These are phyloP conservation scores for Operophtera brumata DNA, from an alignment of 2,888 invertebrate genomes.

Conservation along the genomic window DNA sequence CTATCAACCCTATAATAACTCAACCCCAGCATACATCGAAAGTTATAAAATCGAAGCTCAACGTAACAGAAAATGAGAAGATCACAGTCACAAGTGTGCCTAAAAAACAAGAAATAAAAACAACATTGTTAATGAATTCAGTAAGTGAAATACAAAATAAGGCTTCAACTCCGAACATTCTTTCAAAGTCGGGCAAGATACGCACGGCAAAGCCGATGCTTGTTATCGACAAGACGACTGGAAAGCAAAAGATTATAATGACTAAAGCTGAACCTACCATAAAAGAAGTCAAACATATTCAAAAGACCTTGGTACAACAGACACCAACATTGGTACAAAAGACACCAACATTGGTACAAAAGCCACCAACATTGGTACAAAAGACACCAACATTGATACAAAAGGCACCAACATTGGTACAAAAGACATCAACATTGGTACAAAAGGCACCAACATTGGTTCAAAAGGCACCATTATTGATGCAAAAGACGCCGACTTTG, in stretches of 20 bases:
- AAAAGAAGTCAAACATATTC: conserved; percentile 58
- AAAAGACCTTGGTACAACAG: conserved; percentile 9
- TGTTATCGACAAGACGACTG: conserved; percentile 71
- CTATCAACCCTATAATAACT: conserved; percentile 51
- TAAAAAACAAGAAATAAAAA: conserved; percentile 65
- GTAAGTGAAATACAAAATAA: conserved; percentile 54
- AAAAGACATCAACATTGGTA: conserved; percentile 11
- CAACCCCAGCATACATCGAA: conserved; percentile 54
- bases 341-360: conserved; percentile 5
- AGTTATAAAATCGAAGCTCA: conserved; percentile 56
- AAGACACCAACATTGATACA: conserved; percentile 48
- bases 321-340: conserved; percentile 22
- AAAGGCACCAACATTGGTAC: conserved; percentile 8
- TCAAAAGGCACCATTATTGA: conserved; percentile 24
- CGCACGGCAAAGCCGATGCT: conserved; percentile 72
- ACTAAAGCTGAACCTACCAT: conserved; percentile 61
- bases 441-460: conserved; percentile 13
- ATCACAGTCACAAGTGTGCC: conserved; percentile 45
- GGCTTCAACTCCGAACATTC: conserved; percentile 71
- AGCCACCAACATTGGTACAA: conserved; percentile 7
- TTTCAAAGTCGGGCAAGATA: conserved; percentile 73
- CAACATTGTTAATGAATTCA: conserved; percentile 66
- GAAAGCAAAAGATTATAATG: conserved; percentile 74
- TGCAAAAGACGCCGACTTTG: conserved; percentile 9
- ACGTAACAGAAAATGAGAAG: conserved; percentile 57